These are phyloP conservation scores for Leuctra nigra DNA, from an alignment of 2,888 invertebrate genomes.

Conservation along the genomic window DNA sequence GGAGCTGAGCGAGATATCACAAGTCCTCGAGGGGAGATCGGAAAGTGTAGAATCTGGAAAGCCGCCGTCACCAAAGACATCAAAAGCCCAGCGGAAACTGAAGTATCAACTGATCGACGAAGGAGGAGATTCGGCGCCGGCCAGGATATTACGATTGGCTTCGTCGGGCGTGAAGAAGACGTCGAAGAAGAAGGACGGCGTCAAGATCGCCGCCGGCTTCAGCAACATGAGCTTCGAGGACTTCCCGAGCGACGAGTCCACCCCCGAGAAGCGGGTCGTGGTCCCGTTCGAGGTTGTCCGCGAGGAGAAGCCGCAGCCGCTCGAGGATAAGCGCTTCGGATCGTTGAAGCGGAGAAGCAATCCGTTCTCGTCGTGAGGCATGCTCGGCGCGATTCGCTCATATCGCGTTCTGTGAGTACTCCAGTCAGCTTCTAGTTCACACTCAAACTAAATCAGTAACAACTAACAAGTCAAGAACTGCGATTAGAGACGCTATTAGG, in stretches of 20 bases:
- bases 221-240: conserved; percentile 72
- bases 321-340: conserved; percentile 40
- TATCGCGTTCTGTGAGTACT: conserved; percentile 14
- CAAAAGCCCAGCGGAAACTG: background rate
- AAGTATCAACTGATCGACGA: background rate
- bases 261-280: conserved; percentile 38
- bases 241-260: conserved; percentile 53
- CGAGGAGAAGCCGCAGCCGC: conserved; percentile 31
- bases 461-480: no score
- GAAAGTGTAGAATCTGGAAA: background rate
- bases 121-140: background rate
- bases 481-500: no score
- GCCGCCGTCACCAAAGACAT: no score
- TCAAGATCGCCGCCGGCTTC: conserved; percentile 48
- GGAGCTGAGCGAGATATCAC: background rate
- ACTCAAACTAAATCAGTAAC: no score
- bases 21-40: background rate
- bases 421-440: no score
- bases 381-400: conserved; percentile 3
- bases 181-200: conserved; percentile 34
- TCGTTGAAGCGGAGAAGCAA: conserved; percentile 43
- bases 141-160: background rate
- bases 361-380: conserved; percentile 42
- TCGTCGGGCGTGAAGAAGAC: background rate
- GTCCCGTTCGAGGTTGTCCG: conserved; percentile 59